phyloP scores from a whole-genome alignment of 2,888 invertebrate genomes.

The Leucophora obtusa region DNA sequence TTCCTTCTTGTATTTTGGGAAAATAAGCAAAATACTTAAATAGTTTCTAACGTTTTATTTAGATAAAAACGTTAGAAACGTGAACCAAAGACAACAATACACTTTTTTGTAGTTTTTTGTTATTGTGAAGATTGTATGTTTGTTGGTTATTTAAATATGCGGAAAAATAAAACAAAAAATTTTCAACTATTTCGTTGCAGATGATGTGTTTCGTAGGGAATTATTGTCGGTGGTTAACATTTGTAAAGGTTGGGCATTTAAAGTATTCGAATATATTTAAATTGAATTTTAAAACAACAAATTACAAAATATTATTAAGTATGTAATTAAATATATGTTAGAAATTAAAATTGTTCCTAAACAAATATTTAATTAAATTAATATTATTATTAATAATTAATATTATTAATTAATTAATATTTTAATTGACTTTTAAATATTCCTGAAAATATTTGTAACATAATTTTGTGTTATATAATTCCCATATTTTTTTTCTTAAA shows the following conservation, averaged over 20 bases:
- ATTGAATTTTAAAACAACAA: neutral
- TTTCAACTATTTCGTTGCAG: conserved; percentile 48
- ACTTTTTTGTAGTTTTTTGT: conserved; percentile 18
- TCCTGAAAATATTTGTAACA: too few relatives aligned
- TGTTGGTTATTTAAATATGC: conserved; percentile 51
- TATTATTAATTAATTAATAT: too few relatives aligned
- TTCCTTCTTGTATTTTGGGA: conserved; percentile 41
- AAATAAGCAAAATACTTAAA: conserved; percentile 48
- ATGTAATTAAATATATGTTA: too few relatives aligned
- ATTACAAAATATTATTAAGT: too few relatives aligned
- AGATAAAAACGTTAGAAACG: conserved; percentile 67
- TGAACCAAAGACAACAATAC: conserved; percentile 65
- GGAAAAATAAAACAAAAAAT: conserved; percentile 23
- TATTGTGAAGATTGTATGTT: conserved; percentile 1
- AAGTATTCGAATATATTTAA: neutral
- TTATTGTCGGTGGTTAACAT: neutral
- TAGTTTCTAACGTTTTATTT: conserved; percentile 55
- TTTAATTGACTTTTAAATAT: too few relatives aligned
- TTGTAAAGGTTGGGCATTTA: neutral
- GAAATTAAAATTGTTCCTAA: too few relatives aligned
- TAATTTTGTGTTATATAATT: too few relatives aligned
- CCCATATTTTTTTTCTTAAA: too few relatives aligned
- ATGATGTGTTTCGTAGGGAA: conserved; percentile 28
- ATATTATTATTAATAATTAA: too few relatives aligned
- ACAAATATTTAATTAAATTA: too few relatives aligned